Evolutionary conservation across 1,140 invertebrate species (phyloP), one percentile per base, ranked within the genome.

Genomic region (Pseudomyrmex gracilis): DNA sequence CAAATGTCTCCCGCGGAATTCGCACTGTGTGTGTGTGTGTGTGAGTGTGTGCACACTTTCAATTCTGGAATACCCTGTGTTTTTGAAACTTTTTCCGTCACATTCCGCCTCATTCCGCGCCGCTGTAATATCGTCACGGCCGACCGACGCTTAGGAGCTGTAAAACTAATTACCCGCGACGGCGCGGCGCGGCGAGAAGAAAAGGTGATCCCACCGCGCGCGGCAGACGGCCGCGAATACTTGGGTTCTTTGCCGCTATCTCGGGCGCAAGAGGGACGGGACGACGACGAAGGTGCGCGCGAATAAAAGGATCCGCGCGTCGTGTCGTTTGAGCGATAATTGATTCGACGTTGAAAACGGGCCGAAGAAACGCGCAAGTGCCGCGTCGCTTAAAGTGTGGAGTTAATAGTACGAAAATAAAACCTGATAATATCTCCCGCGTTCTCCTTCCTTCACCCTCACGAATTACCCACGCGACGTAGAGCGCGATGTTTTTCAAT

Each of bases 111-210:
- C 10, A 55, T 55, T 67, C n/a, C 17, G 13, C 12, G 60, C 15
- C 22, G 53, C 55, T 58, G 53, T 70, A 80, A 58, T 70, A 70
- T 49, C 13, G 22, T 15, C 77, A 73, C 61, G 53, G 20, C n/a
- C 5, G 24, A 43, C 4, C 12, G 61, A n/a, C 53, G 20, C 58
- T 85, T 85, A 84, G 58, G 17, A 84, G 76, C 34, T 82, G 77
- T 51, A 82, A 85, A 82, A 85, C 66, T 84, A 84, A 84, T 85
- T 85, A 85, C 67, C 70, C 47, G 22, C 17, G 45, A 63, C 55
- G 71, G 34, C 34, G 34, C 55, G 71, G 34, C 34, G 34, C 34
- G 34, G 47, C 49, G 67, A 64, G 53, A 73, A 83, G 82, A 85
- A 80, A 80, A 20, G 53, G 15, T 43, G 53, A 34, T 80, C 43